phyloP scores from a whole-genome alignment of 2,888 invertebrate genomes.

The Chloroclystis v-ata region DNA sequence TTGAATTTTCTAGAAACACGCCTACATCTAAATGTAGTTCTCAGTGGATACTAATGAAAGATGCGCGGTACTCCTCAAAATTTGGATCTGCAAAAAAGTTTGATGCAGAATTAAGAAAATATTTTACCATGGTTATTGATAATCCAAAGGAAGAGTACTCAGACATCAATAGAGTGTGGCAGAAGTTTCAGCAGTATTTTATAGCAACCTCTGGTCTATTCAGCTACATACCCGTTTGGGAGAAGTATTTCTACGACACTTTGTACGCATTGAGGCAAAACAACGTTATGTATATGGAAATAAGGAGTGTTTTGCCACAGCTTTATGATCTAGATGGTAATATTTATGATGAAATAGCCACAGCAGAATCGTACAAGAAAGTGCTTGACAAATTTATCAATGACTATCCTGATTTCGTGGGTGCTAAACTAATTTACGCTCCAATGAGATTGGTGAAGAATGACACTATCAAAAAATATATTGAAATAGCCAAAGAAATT shows the following conservation, averaged over 20 bases:
- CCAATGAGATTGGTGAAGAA: slow-evolving; percentile 72
- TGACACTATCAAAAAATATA: slow-evolving; percentile 62
- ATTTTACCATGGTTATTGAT: slow-evolving; percentile 76
- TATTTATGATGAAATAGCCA: slow-evolving; percentile 68
- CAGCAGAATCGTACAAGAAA: slow-evolving; percentile 76
- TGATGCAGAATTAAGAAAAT: slow-evolving; percentile 70
- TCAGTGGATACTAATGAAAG: slow-evolving; percentile 71
- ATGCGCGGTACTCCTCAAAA: slow-evolving; percentile 59
- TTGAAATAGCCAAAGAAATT: slow-evolving; percentile 61
- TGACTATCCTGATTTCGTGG: slow-evolving; percentile 81
- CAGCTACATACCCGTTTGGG: slow-evolving; percentile 81
- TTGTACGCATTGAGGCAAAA: slow-evolving; percentile 81
- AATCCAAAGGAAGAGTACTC: slow-evolving; percentile 65
- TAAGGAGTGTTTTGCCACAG: slow-evolving; percentile 79
- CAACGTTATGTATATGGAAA: slow-evolving; percentile 83
- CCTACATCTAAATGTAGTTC: slow-evolving; percentile 43
- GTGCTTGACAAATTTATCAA: slow-evolving; percentile 75
- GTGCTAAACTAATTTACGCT: slow-evolving; percentile 84
- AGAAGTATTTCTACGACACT: slow-evolving; percentile 81
- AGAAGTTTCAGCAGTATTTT: slow-evolving; percentile 77
- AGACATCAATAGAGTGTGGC: slow-evolving; percentile 80
- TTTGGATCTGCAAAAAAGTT: slow-evolving; percentile 65
- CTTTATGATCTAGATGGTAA: slow-evolving; percentile 83
- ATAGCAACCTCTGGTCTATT: slow-evolving; percentile 69
- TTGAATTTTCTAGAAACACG: slow-evolving; percentile 48